Evolutionary conservation across 2,888 invertebrate species (phyloP), one percentile per base, ranked within the genome.

Genomic region (Lampropteryx suffumata): DNA sequence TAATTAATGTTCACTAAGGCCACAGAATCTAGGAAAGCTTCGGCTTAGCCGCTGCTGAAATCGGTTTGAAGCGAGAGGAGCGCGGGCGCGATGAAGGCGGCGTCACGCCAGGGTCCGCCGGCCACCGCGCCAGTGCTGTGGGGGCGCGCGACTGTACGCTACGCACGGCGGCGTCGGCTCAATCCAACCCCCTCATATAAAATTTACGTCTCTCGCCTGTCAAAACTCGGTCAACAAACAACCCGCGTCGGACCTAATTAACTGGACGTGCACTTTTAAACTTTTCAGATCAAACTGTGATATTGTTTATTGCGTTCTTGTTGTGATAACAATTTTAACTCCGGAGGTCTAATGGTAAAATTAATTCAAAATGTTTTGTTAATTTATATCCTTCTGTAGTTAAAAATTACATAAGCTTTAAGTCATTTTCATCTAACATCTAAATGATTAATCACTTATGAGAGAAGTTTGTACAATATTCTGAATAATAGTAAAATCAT

Each of bases 1-100:
- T 88, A 90, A 90, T 90, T 88, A 88, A 90, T 89, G 88, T 87
- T 90, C 87, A 81, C 79, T 89, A 86, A 86, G 88, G 86, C 84
- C 84, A 84, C 84, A 87, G 85, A 83, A 86, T 87, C 85, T 84
- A 85, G 84, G 86, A 82, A 81, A 85, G 88, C 86, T 84, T 79
- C 72, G 80, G 84, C 82, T 85, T 80, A 84, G 83, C 73, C 65
- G 76, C 74, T 76, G 76, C 76, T 77, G 79, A 72, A 77, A 77
- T 76, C 79, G 72, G 81, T 76, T 76, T 64, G 77, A 61, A 71
- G 67, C 70, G 76, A 67, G 69, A 69, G 65, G 72, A 68, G 63
- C 66, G 36, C 50, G 69, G 67, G 67, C 61, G 57, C 48, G 52
- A 42, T 43, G 55, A 50, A 40, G 9, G 40, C 35, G 27, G 13